Conservation (phyloP, 1,140 invertebrate genomes). For the Euborellia annulipes region DNA sequence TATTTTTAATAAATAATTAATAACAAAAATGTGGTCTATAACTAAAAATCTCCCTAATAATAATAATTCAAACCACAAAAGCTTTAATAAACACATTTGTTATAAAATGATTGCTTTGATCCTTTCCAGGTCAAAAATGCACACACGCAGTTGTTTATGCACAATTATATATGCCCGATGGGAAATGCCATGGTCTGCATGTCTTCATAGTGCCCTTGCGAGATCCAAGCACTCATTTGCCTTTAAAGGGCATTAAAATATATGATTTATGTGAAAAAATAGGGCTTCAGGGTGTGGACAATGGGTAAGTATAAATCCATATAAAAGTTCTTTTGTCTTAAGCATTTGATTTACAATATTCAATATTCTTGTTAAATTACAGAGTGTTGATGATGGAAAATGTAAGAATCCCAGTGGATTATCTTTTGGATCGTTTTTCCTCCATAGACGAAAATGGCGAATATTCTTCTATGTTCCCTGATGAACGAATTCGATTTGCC, state of each 20-base stretch:
- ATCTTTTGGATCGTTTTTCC: too few species aligned
- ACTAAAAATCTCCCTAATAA: too few species aligned
- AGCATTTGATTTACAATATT: too few species aligned
- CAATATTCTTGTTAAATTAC: too few species aligned
- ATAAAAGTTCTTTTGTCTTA: too few species aligned
- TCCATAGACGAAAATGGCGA: conserved; percentile 54
- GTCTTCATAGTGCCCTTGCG: conserved; percentile 65
- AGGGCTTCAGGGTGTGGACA: conserved; percentile 68
- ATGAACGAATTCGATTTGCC: conserved; percentile 17
- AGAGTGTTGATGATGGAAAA: too few species aligned
- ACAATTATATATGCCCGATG: conserved; percentile 64
- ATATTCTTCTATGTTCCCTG: conserved; percentile 39
- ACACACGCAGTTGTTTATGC: conserved; percentile 82
- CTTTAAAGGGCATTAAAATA: conserved; percentile 55
- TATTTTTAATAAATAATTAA: too few species aligned
- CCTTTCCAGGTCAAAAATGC: conserved; percentile 53
- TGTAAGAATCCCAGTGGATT: too few species aligned
- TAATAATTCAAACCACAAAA: too few species aligned
- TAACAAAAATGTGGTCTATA: too few species aligned
- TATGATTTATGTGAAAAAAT: conserved; percentile 73
- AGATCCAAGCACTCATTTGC: conserved; percentile 47
- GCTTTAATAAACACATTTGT: too few species aligned
- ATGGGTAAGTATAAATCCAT: conserved; percentile 50
- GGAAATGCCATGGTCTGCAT: conserved; percentile 59
- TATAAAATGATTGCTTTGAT: too few species aligned